A percentile compares a stretch with the other conserved stretches of the same genome.
Evolutionary conservation across 2,113 vertebrate genomes (phyloP).

Genomic region (Prietella phreatophila): DNA sequence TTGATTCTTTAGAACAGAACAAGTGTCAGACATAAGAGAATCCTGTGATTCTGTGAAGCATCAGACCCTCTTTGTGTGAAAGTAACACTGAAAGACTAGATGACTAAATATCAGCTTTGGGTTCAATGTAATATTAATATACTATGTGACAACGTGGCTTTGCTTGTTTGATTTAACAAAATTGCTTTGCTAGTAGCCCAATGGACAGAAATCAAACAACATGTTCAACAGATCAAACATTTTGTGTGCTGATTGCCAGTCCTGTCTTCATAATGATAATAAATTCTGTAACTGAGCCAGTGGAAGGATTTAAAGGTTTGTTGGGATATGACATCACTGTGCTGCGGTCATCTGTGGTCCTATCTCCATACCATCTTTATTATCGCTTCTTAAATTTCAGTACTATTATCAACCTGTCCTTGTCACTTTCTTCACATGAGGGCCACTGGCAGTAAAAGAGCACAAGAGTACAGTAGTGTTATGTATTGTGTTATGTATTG

Average conservation of each 20-base stretch:
- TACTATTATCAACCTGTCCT: neutral
- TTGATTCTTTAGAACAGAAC: conserved; percentile 26
- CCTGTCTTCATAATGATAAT: conserved; percentile 34
- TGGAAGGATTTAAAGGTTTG: conserved; percentile 28
- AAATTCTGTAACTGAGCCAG: conserved; percentile 31
- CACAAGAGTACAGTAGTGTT: neutral
- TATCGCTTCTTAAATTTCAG: neutral
- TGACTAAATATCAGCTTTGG: conserved; percentile 27
- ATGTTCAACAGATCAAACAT: conserved; percentile 42
- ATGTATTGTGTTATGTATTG: neutral
- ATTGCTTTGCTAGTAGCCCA: conserved; percentile 43
- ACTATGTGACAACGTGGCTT: conserved; percentile 31
- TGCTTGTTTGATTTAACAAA: conserved; percentile 51
- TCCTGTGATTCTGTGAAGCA: conserved; percentile 37
- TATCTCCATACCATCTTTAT: conserved; percentile 18
- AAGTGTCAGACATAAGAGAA: conserved; percentile 21
- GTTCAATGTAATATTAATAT: conserved; percentile 36
- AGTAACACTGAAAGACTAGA: neutral
- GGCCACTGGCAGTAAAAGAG: neutral
- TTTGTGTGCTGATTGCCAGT: conserved; percentile 28
- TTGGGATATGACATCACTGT: conserved; percentile 20
- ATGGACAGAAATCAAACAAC: conserved; percentile 40
- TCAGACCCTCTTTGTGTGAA: conserved; percentile 19
- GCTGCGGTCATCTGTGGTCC: neutral
- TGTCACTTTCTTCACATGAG: neutral